Conservation (phyloP, 2,113 vertebrate species). For the Burhinus bistriatus region DNA sequence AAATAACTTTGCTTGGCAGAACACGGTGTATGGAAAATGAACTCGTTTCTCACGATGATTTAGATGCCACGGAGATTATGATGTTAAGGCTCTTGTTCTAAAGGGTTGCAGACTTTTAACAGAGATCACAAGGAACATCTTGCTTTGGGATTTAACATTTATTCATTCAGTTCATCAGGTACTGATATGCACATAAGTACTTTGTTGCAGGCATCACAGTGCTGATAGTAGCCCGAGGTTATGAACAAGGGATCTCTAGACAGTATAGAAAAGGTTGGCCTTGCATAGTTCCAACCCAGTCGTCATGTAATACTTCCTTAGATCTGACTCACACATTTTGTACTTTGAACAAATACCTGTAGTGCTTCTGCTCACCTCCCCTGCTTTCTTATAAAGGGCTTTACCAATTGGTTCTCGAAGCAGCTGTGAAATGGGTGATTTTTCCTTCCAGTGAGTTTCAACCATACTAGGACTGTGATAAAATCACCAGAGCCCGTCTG, state of each 20-base stretch:
- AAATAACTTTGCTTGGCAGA: slow-evolving; percentile 38
- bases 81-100: slow-evolving; percentile 38
- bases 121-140: slow-evolving; percentile 21
- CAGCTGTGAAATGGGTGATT: slow-evolving; percentile 1
- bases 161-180: slow-evolving; percentile 31
- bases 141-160: slow-evolving; percentile 47
- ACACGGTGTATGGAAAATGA: slow-evolving; percentile 6
- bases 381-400: slow-evolving; percentile 22
- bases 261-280: slow-evolving; percentile 11
- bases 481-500: background rate
- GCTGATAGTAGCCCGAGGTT: slow-evolving; percentile 32
- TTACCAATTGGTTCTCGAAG: background rate
- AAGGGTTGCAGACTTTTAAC: slow-evolving; percentile 39
- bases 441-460: slow-evolving; percentile 22
- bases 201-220: slow-evolving; percentile 48
- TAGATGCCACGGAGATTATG: background rate
- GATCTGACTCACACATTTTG: background rate
- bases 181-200: slow-evolving; percentile 16
- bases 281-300: background rate
- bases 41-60: slow-evolving; percentile 6
- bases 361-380: background rate
- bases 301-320: slow-evolving; percentile 14
- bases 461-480: background rate
- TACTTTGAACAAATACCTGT: slow-evolving; percentile 37
- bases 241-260: slow-evolving; percentile 50